Evolutionary conservation across 2,797 vertebrate species (phyloP).

Genomic region (Coracias cyanogaster): DNA sequence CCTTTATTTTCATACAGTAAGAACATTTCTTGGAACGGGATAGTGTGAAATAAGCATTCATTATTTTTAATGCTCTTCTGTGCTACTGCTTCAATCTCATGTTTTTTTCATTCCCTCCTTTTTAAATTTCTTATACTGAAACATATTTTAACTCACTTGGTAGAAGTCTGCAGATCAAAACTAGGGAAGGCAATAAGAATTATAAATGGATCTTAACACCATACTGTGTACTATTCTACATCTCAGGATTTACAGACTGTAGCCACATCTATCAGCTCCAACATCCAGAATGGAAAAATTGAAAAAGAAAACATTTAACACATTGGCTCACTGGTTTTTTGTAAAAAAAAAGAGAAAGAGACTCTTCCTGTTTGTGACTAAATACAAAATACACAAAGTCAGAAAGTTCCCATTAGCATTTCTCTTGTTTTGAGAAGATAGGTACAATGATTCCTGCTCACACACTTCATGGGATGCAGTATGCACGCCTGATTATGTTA

Average conservation of each 20-base stretch:
- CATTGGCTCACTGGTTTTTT: background rate
- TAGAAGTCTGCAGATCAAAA: slow-evolving; percentile 7
- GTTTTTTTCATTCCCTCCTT: background rate
- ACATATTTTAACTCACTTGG: background rate
- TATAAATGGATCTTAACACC: background rate
- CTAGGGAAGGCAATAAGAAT: background rate
- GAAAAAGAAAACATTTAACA: background rate
- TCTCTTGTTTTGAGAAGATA: background rate
- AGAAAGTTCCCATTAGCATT: background rate
- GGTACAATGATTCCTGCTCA: background rate
- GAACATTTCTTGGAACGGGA: background rate
- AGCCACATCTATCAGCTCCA: background rate
- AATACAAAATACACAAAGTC: background rate
- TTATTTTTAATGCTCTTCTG: background rate
- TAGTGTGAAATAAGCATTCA: background rate
- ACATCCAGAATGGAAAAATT: background rate
- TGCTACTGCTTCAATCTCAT: background rate
- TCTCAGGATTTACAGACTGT: background rate
- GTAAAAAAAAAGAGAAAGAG: background rate
- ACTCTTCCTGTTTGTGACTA: background rate
- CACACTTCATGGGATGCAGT: background rate
- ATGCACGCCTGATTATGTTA: background rate
- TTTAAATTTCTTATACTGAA: slow-evolving; percentile 12
- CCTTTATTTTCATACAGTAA: slow-evolving; percentile 1
- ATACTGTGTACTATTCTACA: background rate